Evolutionary conservation across 2,888 invertebrate genomes (phyloP), one percentile per base, ranked within the genome.

Genomic region (Encarsia formosa): DNA sequence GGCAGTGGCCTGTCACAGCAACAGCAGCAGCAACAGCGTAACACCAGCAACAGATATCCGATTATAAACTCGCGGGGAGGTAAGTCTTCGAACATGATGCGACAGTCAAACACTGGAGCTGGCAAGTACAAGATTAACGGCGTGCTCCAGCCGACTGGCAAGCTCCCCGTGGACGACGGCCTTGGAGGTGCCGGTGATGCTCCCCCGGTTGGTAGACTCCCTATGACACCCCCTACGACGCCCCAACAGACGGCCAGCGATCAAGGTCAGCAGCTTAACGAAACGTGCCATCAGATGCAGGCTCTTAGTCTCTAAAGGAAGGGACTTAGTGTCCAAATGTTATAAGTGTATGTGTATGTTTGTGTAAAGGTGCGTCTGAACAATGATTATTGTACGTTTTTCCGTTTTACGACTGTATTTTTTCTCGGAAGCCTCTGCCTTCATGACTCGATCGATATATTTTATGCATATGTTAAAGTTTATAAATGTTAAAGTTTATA

Each of bases 211-310:
- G 59, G 48, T 24, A 60, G 69, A 55, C 54, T 73, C 57, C 70
- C 69, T 5, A 65, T 72, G 22, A 71, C 72, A 2, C 71, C 73
- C 5, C 73, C 73, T 2, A 61, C 65, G 5, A 72, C 73, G 3
- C 72, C 73, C 0, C 60, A 68, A 41, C 53, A 56, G 23, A 47
- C 31, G 6, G 11, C 61, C 1, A 54, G 49, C 29, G 24, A 32
- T 20, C 70, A 66, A 49, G 66, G 65, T 50, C 66, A 67, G 40
- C 66, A 69, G 44, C 59, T 72, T 22, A 63, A 58, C 58, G 73
- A 72, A 19, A 58, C 70, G 60, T 73, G 73, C 64, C 73, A 73
- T 67, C 71, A 71, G 53, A 67, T 73, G 60, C 73, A 73, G 62
- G 62, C 71, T 34, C 66, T 73, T 37, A 68, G 56, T 40, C 65